These are phyloP conservation scores for Apamea epomidion DNA, from an alignment of 2,888 invertebrate species.

Conservation along the genomic window DNA sequence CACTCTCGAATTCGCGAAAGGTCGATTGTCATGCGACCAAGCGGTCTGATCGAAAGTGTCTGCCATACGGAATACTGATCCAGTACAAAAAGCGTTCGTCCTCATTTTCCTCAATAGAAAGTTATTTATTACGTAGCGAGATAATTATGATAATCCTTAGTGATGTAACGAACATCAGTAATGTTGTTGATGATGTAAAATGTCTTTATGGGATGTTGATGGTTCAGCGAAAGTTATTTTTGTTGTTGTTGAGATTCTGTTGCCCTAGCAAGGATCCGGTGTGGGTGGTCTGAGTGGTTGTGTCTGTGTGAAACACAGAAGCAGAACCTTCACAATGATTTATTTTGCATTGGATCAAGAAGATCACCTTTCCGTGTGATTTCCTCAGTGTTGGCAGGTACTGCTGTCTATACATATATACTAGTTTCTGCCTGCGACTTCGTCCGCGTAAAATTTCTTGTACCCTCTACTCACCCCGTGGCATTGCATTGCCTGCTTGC, in stretches of 20 bases:
- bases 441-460: background rate
- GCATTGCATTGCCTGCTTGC: background rate
- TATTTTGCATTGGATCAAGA: background rate
- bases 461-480: background rate
- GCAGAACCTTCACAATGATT: background rate
- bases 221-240: slow-evolving; percentile 27
- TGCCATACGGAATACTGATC: slow-evolving; percentile 74
- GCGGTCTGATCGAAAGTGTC: slow-evolving; percentile 76
- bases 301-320: background rate
- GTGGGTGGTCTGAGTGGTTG: background rate
- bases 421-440: background rate
- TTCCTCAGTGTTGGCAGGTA: background rate
- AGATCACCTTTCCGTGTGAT: background rate
- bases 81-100: slow-evolving; percentile 61
- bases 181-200: slow-evolving; percentile 47
- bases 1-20: slow-evolving; percentile 52
- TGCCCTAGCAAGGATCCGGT: slow-evolving; percentile 6
- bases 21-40: slow-evolving; percentile 66
- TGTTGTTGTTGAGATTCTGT: slow-evolving; percentile 12
- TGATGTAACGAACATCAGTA: slow-evolving; percentile 38
- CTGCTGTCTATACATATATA: background rate
- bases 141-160: slow-evolving; percentile 53
- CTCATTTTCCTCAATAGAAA: slow-evolving; percentile 71
- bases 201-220: slow-evolving; percentile 10
- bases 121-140: slow-evolving; percentile 61